Base-by-base conservation (phyloP, 64 coral and sea anemone species). In the Dendrophyllia cribrosa region DNA sequence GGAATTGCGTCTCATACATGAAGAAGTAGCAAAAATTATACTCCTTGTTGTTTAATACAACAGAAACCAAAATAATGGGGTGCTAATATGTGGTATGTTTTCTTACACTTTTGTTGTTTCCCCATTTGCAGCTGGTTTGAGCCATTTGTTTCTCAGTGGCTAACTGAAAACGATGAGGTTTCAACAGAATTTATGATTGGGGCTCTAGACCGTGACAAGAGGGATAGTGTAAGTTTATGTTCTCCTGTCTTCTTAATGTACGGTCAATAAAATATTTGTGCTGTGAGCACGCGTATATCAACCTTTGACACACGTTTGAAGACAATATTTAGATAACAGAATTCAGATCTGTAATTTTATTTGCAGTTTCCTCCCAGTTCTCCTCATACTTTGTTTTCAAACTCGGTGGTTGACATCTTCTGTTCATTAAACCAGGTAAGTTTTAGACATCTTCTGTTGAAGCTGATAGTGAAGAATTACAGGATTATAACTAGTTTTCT, bases 101-200 rank as follows among this genome's bases (percentile, higher is more conserved):
- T 56, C 53, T 56, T 56, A 78, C 50, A 53, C 20, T n/a, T 4
- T 23, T 56, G 13, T 43, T 75, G 2, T 69, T 75, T 48, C 15
- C 79, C 43, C 14, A 66, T 47, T 76, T 83, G 14, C 58, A 99
- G 97, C 17, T 99, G 97, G 97, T 99, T 99, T 85, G 92, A 99
- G 56, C 91, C 91, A 51, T 99, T 99, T 85, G 97, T 99, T 67
- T 93, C 92, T 10, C 94, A 93, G 58, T 99, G 97, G 97, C 69
- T 99, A 94, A 91, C 92, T 34, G 97, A 99, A 66, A 99, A 99
- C 88, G 97, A 99, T 73, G 91, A 99, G 74, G 91, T 94, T 25
- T 93, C 97, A 3, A 91, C 93, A 88, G 97, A 99, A 65, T 96
- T 96, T 76, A 96, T 99, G 97, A 96, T 96, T 16, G 97, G 86